These are phyloP conservation scores for Protobothrops mucrosquamatus DNA, from an alignment of 2,113 vertebrate species.

Conservation along the genomic window DNA sequence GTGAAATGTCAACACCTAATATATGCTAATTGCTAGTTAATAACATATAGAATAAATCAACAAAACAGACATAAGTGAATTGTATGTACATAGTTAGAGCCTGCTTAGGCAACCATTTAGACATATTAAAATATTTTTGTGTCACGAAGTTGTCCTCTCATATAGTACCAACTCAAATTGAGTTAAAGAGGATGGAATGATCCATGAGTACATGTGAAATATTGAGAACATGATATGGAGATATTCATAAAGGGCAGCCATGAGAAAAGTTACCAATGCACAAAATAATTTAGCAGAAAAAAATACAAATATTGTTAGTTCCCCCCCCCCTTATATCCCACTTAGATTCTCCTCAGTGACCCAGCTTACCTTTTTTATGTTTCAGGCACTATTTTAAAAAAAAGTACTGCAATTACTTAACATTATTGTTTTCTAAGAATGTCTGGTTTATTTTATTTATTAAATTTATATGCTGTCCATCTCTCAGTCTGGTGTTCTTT, in stretches of 20 bases:
- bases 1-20: not conserved
- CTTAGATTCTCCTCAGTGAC: not conserved
- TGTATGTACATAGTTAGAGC: not conserved
- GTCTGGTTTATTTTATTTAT: not conserved
- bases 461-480: not conserved
- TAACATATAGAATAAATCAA: not conserved
- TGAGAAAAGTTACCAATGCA: not conserved
- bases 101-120: not conserved
- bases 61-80: not conserved
- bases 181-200: not conserved
- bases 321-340: not conserved
- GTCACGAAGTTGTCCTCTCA: not conserved
- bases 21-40: fast-evolving
- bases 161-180: not conserved
- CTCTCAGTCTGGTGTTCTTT: not conserved
- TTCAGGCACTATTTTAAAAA: not conserved
- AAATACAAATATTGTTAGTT: not conserved
- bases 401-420: not conserved
- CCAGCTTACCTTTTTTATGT: not conserved
- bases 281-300: not conserved
- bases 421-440: not conserved
- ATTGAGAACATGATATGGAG: not conserved
- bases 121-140: not conserved
- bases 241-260: not conserved
- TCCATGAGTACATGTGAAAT: not conserved